Evolutionary conservation across 2,113 vertebrate species (phyloP), one percentile per base, ranked within the genome.

Genomic region (Ceyx cyanopectus): DNA sequence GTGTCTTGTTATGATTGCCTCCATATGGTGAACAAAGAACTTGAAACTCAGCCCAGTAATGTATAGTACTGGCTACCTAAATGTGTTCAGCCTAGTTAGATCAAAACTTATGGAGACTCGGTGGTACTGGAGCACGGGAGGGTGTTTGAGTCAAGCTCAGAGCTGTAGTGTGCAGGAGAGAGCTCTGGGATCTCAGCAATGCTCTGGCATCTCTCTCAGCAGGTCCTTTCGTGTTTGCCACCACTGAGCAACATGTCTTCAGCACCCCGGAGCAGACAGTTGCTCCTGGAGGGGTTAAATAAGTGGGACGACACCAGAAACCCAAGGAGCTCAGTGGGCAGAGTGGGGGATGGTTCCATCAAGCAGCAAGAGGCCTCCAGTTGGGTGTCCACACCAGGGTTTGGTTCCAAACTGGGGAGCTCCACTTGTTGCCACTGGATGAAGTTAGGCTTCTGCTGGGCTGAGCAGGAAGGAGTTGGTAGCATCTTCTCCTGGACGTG

Each of bases 41-140:
- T 95, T 96, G 94, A 96, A 96, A 96, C 93, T 96, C 95, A 96
- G 95, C 95, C 96, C 95, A 96, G 94, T 96, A 96, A 96, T 96
- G 95, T 96, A 96, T 95, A 96, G 92, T 96, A 96, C 94, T 94
- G 96, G 93, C 95, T 96, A 96, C 94, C 93, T 96, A 96, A 96
- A 96, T 96, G 93, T 96, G 87, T 94, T 93, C 94, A 96, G 91
- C 94, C 94, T 96, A 94, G 89, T 95, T 95, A 93, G 95, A 96
- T 95, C 84, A 76, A 93, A 94, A 96, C 90, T 96, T 95, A 96
- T 80, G 94, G 94, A 95, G 81, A 92, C 92, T 95, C 91, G 76
- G 91, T 92, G 83, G 22, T 96, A 92, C 69, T 58, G 65, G 79
- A 96, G 67, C 86, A 79, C 16, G 85, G 94, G 70, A 87, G 95